phyloP scores from a whole-genome alignment of 1,140 invertebrate species.

The Aphis craccivora region DNA sequence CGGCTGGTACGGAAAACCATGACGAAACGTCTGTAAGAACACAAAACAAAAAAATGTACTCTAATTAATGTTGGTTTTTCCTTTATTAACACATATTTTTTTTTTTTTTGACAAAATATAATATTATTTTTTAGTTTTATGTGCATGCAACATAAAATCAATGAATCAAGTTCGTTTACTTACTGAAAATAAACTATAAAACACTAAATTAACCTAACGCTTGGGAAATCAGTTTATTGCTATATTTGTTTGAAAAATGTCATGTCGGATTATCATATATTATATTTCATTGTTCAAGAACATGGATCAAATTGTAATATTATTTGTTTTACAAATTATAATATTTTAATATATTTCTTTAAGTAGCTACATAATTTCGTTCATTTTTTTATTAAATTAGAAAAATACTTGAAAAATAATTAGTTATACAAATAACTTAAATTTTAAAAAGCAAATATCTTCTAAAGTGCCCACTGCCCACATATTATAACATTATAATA shows the following conservation, averaged over 20 bases:
- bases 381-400: neutral
- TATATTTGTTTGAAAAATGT: neutral
- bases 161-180: neutral
- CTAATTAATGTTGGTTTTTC: neutral
- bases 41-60: conserved; percentile 64
- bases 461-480: neutral
- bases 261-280: neutral
- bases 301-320: neutral
- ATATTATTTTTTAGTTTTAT: neutral
- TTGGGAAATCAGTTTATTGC: neutral
- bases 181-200: neutral
- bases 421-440: neutral
- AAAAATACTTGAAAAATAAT: neutral
- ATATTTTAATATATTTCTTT: neutral
- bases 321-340: neutral
- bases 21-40: conserved; percentile 89
- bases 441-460: neutral
- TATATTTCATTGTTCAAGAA: neutral
- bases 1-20: conserved; percentile 98
- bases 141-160: neutral
- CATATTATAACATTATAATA: neutral
- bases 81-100: neutral
- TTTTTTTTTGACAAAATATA: neutral
- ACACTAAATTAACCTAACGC: neutral
- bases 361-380: neutral